A percentile compares a stretch with the other conserved stretches of the same genome.
Conservation (phyloP, 2,888 invertebrate genomes). For the Cosmia trapezina region DNA sequence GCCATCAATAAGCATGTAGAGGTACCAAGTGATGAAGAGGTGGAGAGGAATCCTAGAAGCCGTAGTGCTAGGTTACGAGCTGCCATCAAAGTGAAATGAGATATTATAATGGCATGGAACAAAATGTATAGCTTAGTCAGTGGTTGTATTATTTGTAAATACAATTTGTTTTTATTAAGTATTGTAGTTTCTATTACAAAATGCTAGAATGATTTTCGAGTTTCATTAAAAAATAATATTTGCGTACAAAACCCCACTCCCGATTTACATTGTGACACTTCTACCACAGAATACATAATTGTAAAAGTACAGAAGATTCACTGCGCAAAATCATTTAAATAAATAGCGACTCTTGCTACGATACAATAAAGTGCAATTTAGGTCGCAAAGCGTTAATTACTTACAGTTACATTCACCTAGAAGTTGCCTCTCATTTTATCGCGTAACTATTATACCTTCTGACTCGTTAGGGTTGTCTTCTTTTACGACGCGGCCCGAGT, state of each 20-base stretch:
- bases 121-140: conserved; percentile 25
- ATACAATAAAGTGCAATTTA: too few species aligned
- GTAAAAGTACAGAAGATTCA: too few species aligned
- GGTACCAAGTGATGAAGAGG: conserved; percentile 93
- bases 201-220: conserved; percentile 15
- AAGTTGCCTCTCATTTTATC: too few species aligned
- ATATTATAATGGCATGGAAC: conserved; percentile 6
- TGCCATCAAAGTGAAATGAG: conserved; percentile 93
- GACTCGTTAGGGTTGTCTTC: too few species aligned
- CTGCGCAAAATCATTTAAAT: too few species aligned
- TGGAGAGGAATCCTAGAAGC: conserved; percentile 95
- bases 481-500: too few species aligned
- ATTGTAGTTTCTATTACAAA: conserved; percentile 39
- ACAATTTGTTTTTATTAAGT: conserved; percentile 51
- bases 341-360: too few species aligned
- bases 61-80: conserved; percentile 97
- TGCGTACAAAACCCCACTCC: background rate
- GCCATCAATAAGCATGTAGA: conserved; percentile 95
- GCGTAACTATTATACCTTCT: too few species aligned
- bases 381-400: too few species aligned
- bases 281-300: too few species aligned
- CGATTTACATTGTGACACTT: too few species aligned
- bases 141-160: conserved; percentile 59
- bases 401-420: too few species aligned
- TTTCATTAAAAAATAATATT: conserved; percentile 17